Evolutionary conservation across 2,888 invertebrate genomes (phyloP).

Genomic region (Ochropleura plecta): DNA sequence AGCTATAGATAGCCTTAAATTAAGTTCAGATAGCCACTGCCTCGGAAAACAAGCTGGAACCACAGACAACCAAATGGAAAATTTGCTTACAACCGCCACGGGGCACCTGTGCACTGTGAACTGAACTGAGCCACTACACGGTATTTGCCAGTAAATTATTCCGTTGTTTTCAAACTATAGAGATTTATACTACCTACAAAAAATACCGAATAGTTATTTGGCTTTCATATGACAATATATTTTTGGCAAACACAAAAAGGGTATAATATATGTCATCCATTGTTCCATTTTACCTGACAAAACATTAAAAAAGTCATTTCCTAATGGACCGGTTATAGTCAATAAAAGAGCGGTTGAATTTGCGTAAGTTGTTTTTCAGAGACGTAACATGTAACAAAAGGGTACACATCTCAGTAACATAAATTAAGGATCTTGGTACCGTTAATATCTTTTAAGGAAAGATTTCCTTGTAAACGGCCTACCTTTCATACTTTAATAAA

Average conservation of each 20-base stretch:
- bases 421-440: conserved; percentile 23
- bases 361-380: conserved; percentile 35
- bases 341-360: conserved; percentile 52
- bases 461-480: background rate
- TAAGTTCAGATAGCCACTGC: conserved; percentile 70
- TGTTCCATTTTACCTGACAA: conserved; percentile 36
- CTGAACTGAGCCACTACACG: conserved; percentile 52
- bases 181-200: conserved; percentile 25
- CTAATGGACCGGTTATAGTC: conserved; percentile 52
- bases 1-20: conserved; percentile 54
- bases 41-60: conserved; percentile 77
- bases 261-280: conserved; percentile 25
- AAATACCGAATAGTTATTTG: conserved; percentile 19
- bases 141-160: conserved; percentile 48
- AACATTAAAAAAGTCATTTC: conserved; percentile 47
- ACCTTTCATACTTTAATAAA: background rate
- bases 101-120: conserved; percentile 57
- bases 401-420: conserved; percentile 6
- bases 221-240: conserved; percentile 34
- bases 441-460: conserved; percentile 11
- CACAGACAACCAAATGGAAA: conserved; percentile 77
- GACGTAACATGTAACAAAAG: conserved; percentile 22
- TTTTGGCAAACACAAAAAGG: conserved; percentile 25
- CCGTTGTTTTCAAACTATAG: conserved; percentile 29
- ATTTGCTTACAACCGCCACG: conserved; percentile 67